Evolutionary conservation across 2,797 vertebrate species (phyloP).

Genomic region (Sebastes kiyomatsui): DNA sequence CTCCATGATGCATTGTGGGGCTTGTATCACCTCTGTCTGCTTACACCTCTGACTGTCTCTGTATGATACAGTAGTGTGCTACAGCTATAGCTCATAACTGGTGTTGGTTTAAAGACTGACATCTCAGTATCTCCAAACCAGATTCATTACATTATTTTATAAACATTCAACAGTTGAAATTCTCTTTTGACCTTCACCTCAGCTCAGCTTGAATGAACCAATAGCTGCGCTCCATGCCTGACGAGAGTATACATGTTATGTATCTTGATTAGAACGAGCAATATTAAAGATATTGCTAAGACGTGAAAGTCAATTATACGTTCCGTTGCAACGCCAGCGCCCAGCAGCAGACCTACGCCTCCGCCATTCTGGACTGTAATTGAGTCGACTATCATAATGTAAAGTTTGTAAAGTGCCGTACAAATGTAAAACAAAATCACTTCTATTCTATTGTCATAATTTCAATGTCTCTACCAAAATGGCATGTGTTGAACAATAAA

Average conservation of each 20-base stretch:
- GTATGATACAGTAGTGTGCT: background rate
- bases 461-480: too few species aligned
- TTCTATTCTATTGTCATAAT: too few species aligned
- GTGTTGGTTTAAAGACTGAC: background rate
- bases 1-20: conserved; percentile 15
- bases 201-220: background rate
- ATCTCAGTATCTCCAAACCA: background rate
- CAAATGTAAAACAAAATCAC: too few species aligned
- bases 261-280: background rate
- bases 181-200: background rate
- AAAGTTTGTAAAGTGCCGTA: too few species aligned
- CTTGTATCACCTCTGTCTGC: conserved; percentile 23
- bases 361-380: too few species aligned
- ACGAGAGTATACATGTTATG: background rate
- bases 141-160: background rate
- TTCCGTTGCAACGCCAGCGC: too few species aligned
- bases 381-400: too few species aligned
- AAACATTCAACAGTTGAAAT: conserved; percentile 1
- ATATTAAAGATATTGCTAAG: too few species aligned
- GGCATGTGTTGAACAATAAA: too few species aligned
- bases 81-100: background rate
- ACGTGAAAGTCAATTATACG: too few species aligned
- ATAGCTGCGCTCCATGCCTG: background rate
- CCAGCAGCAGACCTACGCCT: too few species aligned
- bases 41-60: background rate